Base-by-base conservation (phyloP, 2,113 vertebrate genomes). In the Limnothrissa miodon region DNA sequence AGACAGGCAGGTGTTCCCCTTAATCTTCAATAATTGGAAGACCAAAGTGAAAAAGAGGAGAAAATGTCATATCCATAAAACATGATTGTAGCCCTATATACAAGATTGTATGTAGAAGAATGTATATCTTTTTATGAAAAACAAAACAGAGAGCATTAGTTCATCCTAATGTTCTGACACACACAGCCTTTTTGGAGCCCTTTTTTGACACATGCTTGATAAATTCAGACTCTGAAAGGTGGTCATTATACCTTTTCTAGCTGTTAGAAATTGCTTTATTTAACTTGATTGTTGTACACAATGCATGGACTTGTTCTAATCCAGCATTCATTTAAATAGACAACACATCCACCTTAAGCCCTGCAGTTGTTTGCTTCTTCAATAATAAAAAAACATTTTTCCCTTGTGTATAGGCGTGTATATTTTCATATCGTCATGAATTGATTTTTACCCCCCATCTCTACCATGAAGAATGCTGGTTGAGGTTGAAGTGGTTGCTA, bases 401-500 rank as follows among this genome's bases (percentile, higher is more conserved):
- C 13, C 29, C 33, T 4, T 36, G 33, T 66, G 66, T 36, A 74
- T 74, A 39, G 66, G 13, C 33, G 13, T 36, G 33, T 74, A 74
- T 33, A 11, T 66, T 66, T 66, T 66, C 51, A 56, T 33, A 29
- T 66, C 15, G 11, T 74, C 66, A 74, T 36, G 33, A 74, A 74
- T 33, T 4, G 66, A 74, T 33, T 15, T 15, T 15, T 13, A 11
- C 62, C 62, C 62, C 9, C 62, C 62, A 13, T 39, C 66, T 4
- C 13, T 15, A 36, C 66, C 66, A 33, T 74, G 66, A 74, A 74
- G 29, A 74, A 36, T 74, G 9, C 66, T 74, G 33, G 66, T 74
- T 74, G 66, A 74, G 66, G 66, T 33, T 39, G 66, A 74, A 36
- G 66, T 74, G 66, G 66, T 74, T 74, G 66, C 66, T 74, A 74